These are phyloP conservation scores for Drosophila picticornis DNA, from an alignment of 2,888 invertebrate genomes.

Conservation along the genomic window DNA sequence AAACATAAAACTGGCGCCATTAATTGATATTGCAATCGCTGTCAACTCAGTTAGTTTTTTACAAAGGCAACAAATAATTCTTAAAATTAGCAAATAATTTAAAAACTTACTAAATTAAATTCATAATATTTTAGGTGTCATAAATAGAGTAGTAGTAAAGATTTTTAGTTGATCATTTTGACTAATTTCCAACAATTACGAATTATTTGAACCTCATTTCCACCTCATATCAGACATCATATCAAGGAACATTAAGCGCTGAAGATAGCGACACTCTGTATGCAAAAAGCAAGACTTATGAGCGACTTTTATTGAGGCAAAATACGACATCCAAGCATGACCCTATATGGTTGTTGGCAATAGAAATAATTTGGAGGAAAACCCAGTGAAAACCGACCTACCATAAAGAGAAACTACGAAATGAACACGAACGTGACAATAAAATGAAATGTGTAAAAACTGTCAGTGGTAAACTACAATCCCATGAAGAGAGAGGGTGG, in stretches of 20 bases:
- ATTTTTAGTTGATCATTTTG: neutral
- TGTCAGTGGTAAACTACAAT: constrained; percentile 39
- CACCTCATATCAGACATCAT: neutral
- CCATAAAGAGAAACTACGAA: constrained; percentile 71
- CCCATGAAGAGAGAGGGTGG: neutral
- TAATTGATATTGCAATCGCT: neutral
- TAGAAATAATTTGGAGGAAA: constrained; percentile 61
- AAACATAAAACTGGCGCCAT: neutral
- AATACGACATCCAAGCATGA: constrained; percentile 32
- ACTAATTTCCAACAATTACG: neutral
- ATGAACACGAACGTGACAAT: constrained; percentile 79
- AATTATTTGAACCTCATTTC: neutral
- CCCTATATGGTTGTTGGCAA: constrained; percentile 65
- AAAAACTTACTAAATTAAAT: neutral
- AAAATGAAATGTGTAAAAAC: constrained; percentile 79
- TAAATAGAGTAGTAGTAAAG: neutral
- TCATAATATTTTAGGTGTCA: neutral
- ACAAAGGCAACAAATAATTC: neutral
- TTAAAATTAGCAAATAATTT: neutral
- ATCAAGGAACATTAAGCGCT: neutral
- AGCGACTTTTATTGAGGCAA: constrained; percentile 24
- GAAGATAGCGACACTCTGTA: constrained; percentile 34
- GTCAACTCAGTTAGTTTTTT: neutral
- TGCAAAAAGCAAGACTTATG: constrained; percentile 18
- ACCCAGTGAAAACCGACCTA: constrained; percentile 50